Percentiles rank a stretch among this genome's conserved stretches.
Conservation (phyloP, 2,113 vertebrate genomes). For the Clarias batrachus region DNA sequence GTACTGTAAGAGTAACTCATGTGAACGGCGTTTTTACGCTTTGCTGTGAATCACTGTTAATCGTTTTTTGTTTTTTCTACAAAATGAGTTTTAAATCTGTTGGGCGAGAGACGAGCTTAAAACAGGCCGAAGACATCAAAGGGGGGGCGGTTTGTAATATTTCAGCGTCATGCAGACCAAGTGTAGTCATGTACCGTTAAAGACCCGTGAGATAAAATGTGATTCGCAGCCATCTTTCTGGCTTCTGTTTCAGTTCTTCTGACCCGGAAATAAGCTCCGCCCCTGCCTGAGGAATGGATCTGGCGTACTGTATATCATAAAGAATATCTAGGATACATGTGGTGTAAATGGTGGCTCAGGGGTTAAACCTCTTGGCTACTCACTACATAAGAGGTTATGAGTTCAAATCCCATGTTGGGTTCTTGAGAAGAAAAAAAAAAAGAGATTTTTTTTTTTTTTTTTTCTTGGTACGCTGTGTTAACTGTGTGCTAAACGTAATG, state of each 20-base stretch:
- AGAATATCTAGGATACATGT: not conserved
- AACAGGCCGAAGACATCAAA: not conserved
- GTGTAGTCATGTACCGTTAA: no score
- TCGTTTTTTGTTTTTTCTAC: not conserved
- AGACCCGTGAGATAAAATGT: no score
- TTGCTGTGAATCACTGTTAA: constrained; percentile 25
- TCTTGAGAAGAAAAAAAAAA: no score
- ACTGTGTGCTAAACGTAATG: not conserved
- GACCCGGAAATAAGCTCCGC: not conserved
- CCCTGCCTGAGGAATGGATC: not conserved
- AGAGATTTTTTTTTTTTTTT: no score
- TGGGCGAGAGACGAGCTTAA: not conserved
- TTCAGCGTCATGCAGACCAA: no score
- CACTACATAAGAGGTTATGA: not conserved
- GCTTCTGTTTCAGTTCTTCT: not conserved
- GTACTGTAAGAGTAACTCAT: not conserved
- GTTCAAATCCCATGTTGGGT: no score
- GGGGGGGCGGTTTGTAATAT: not conserved
- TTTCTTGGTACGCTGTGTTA: not conserved
- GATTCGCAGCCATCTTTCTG: not conserved
- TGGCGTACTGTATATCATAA: not conserved
- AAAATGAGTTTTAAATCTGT: not conserved
- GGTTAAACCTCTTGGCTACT: not conserved
- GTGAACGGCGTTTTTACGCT: not conserved
- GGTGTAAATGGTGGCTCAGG: not conserved